Conservation (phyloP, 1,140 invertebrate genomes). For the Euura saliciscinereae region DNA sequence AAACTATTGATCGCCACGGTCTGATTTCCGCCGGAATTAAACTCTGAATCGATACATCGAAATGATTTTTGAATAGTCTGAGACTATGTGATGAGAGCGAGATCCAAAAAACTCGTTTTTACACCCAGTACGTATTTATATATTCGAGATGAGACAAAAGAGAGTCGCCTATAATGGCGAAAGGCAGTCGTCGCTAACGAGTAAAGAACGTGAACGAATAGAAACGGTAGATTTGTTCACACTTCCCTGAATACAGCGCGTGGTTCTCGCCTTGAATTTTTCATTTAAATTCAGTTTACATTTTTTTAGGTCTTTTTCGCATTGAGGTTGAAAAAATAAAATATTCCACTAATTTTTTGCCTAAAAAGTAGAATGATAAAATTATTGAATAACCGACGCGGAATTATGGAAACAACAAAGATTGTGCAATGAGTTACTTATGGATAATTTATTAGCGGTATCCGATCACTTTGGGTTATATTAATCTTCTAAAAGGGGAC, state of each 20-base stretch:
- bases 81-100: neutral
- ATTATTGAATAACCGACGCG: too few relatives aligned
- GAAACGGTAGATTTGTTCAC: slow-evolving; percentile 43
- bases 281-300: neutral
- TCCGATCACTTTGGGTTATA: too few relatives aligned
- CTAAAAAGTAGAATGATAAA: too few relatives aligned
- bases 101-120: neutral
- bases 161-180: slow-evolving; percentile 27
- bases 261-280: neutral
- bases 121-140: slow-evolving; percentile 2
- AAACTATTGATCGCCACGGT: too few relatives aligned
- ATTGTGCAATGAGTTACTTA: too few relatives aligned
- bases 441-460: too few relatives aligned
- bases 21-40: neutral
- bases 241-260: slow-evolving; percentile 16
- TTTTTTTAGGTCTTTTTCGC: too few relatives aligned
- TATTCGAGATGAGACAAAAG: slow-evolving; percentile 32
- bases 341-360: too few relatives aligned
- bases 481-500: too few relatives aligned
- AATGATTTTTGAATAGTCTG: neutral
- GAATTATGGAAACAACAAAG: too few relatives aligned
- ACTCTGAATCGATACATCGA: neutral
- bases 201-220: slow-evolving; percentile 37
- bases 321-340: too few relatives aligned
- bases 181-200: slow-evolving; percentile 30